A percentile compares a stretch with the other conserved stretches of the same genome.
Conservation (phyloP, 2,113 vertebrate species). For the Aleadryas rufinucha region DNA sequence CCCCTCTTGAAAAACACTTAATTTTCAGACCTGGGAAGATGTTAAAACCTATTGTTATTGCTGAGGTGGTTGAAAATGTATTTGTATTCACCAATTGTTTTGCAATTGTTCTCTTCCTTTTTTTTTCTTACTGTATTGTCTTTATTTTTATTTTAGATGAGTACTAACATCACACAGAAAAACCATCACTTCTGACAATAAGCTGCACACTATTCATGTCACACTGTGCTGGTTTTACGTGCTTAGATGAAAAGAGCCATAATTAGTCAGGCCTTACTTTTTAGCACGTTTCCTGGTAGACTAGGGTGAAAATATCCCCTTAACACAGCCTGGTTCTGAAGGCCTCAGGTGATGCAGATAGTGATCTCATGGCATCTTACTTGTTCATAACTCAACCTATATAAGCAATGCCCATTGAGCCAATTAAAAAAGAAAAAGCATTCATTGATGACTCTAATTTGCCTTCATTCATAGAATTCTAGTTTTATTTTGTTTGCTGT, state of each 20-base stretch:
- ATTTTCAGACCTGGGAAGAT: not conserved
- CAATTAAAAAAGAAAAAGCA: slow-evolving; percentile 19
- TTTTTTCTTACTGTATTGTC: not conserved
- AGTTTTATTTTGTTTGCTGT: slow-evolving; percentile 30
- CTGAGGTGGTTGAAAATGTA: not conserved
- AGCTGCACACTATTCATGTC: not conserved
- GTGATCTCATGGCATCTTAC: not conserved
- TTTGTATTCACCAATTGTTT: not conserved
- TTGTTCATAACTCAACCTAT: not conserved
- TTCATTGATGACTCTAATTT: slow-evolving; percentile 7
- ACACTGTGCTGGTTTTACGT: slow-evolving; percentile 29
- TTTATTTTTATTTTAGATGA: not conserved
- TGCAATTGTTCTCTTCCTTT: not conserved
- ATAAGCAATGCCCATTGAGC: not conserved
- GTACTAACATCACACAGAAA: not conserved
- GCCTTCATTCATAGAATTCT: slow-evolving; percentile 36
- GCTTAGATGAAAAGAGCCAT: slow-evolving; percentile 26
- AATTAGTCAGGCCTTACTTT: slow-evolving; percentile 51
- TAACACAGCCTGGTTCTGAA: not conserved
- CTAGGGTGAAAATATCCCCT: slow-evolving; percentile 25
- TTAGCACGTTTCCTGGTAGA: slow-evolving; percentile 10
- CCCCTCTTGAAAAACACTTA: not conserved
- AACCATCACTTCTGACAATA: not conserved
- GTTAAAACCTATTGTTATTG: not conserved
- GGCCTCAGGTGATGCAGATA: not conserved